Evolutionary conservation across 2,797 vertebrate genomes (phyloP).

Genomic region (Sandelia bainsii): DNA sequence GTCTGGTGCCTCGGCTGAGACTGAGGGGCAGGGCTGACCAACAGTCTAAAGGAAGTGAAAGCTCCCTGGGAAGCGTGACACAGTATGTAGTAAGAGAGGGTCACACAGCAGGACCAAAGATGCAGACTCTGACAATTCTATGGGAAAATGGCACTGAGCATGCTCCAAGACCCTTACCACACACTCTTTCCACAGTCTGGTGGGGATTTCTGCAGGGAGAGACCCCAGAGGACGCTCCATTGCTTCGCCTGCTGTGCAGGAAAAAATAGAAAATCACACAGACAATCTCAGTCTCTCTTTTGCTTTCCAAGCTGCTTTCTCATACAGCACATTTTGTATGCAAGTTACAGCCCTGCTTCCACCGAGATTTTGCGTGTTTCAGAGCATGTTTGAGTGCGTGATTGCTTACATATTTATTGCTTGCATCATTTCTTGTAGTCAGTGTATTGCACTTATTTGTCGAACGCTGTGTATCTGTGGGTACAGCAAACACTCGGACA

Average conservation of each 20-base stretch:
- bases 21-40: slow-evolving; percentile 9
- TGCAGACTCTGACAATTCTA: slow-evolving; percentile 64
- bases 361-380: background rate
- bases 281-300: slow-evolving; percentile 1
- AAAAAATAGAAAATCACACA: slow-evolving; percentile 54
- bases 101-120: slow-evolving; percentile 72
- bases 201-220: slow-evolving; percentile 57
- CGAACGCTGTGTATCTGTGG: background rate
- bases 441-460: slow-evolving; percentile 2
- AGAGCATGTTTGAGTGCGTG: background rate
- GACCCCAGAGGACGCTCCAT: slow-evolving; percentile 58
- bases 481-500: background rate
- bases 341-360: background rate
- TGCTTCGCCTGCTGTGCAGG: slow-evolving; percentile 41
- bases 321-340: slow-evolving; percentile 12
- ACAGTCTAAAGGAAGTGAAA: slow-evolving; percentile 66
- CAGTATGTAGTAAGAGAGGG: slow-evolving; percentile 59
- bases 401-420: background rate
- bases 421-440: background rate
- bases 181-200: slow-evolving; percentile 53
- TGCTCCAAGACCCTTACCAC: slow-evolving; percentile 73
- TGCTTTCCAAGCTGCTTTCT: slow-evolving; percentile 8
- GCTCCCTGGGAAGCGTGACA: slow-evolving; percentile 70
- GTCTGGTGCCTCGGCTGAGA: background rate
- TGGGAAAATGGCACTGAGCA: slow-evolving; percentile 82